A percentile compares a stretch with the other conserved stretches of the same genome.
Evolutionary conservation across 2,113 vertebrate genomes (phyloP).

Genomic region (Rana temporaria): DNA sequence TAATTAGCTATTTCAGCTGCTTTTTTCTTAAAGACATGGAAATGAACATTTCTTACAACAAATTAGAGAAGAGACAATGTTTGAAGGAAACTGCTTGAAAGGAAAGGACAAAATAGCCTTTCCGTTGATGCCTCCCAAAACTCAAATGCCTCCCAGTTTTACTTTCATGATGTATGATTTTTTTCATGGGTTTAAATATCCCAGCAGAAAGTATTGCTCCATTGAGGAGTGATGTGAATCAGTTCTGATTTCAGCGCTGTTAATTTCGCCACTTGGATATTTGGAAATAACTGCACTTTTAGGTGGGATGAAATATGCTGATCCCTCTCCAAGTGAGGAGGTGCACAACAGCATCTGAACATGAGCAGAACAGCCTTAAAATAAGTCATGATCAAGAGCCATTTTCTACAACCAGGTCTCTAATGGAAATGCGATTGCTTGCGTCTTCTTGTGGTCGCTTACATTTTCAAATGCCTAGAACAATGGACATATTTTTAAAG

Average conservation of each 20-base stretch:
- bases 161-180: slow-evolving; percentile 19
- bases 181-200: neutral
- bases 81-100: slow-evolving; percentile 19
- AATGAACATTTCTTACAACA: slow-evolving; percentile 10
- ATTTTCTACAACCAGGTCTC: slow-evolving; percentile 84
- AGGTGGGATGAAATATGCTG: slow-evolving; percentile 61
- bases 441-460: slow-evolving; percentile 66
- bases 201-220: slow-evolving; percentile 14
- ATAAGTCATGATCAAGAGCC: slow-evolving; percentile 93
- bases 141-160: slow-evolving; percentile 17
- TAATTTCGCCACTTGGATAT: slow-evolving; percentile 24
- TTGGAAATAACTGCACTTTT: slow-evolving; percentile 64
- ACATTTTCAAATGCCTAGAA: slow-evolving; percentile 60
- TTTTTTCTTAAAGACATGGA: slow-evolving; percentile 23
- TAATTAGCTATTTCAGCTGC: slow-evolving; percentile 43
- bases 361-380: slow-evolving; percentile 92
- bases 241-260: slow-evolving; percentile 45
- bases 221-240: slow-evolving; percentile 13
- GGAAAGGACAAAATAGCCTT: neutral
- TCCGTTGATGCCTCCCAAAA: slow-evolving; percentile 26
- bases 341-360: slow-evolving; percentile 73
- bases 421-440: slow-evolving; percentile 71
- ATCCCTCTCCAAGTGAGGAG: slow-evolving; percentile 65
- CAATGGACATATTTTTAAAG: slow-evolving; percentile 56
- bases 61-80: neutral